Base-by-base conservation (phyloP, 2,113 vertebrate species). In the Alosa alosa region DNA sequence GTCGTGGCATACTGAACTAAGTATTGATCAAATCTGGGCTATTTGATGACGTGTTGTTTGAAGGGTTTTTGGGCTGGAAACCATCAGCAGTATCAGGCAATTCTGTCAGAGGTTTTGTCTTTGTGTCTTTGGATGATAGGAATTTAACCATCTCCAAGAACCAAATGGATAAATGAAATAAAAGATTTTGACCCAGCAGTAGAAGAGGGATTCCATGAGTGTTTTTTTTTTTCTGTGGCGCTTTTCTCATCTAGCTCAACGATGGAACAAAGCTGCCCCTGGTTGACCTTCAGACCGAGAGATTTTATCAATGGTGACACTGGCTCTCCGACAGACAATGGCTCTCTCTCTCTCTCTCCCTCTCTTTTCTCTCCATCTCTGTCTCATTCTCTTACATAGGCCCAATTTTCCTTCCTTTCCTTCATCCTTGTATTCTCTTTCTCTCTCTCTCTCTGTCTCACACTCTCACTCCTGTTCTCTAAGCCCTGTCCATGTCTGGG, bases 361-460 rank as follows among this genome's bases (percentile, higher is more conserved):
- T n/a, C 87, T 88, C 31, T 87, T 86, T 83, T 87, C 86, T 82
- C 82, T 22, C 0, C 20, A 25, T 22, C 4, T 41, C 25, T 52
- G 11, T 91, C 90, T 68, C n/a, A 57, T 57, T 68, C 60, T 84
- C 60, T 11, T 25, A 68, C 25, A 68, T 1, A 31, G 11, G 60
- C 1, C 60, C 60, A n/a, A 68, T 25, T 68, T 68, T n/a, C 31
- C 8, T 5, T 68, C 22, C 60, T 68, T 31, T 25, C 41, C 20
- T 20, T 57, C 60, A 20, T 39, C 18, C 47, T 44, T 25, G 72
- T 45, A 44, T 45, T 49, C 57, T 81, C 84, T 85, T 85, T 13
- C 87, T 86, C 31, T 45, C 25, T 89, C 87, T 86, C 89, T 93
- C 91, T 87, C 89, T 90, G 85, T 78, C 86, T 84, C 89, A 83